A percentile compares a stretch with the other conserved stretches of the same genome.
These are phyloP conservation scores for Diarsia mendica DNA, from an alignment of 2,888 invertebrate species.

Conservation along the genomic window DNA sequence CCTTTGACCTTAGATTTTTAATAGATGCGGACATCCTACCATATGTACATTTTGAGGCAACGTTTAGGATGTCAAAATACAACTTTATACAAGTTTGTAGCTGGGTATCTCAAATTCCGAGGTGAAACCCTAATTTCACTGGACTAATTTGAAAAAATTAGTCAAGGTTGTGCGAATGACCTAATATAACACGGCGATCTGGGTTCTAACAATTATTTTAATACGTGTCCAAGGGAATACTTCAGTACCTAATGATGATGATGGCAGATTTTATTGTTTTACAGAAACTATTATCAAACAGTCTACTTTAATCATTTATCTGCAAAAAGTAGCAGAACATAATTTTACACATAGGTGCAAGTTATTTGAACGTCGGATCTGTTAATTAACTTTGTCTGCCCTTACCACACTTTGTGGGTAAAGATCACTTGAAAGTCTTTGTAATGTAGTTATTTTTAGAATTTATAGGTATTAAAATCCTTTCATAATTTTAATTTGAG, in stretches of 20 bases:
- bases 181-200: not conserved
- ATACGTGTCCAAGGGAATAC: slow-evolving; percentile 20
- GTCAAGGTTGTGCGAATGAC: not conserved
- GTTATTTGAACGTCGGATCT: not conserved
- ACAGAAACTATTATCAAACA: slow-evolving; percentile 8
- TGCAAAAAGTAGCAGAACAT: slow-evolving; percentile 2
- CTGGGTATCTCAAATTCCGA: no score
- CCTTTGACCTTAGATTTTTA: no score
- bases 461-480: not conserved
- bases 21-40: no score
- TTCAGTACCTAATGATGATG: slow-evolving; percentile 1
- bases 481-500: slow-evolving; percentile 7
- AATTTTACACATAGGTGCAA: slow-evolving; percentile 7
- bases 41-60: no score
- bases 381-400: not conserved
- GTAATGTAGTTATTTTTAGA: not conserved
- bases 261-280: slow-evolving; percentile 3
- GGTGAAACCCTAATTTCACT: no score
- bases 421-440: not conserved
- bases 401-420: not conserved
- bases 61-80: no score
- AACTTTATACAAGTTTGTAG: no score
- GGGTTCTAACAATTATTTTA: slow-evolving; percentile 2
- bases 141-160: slow-evolving; percentile 5
- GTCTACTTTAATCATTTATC: slow-evolving; percentile 1